Conservation (phyloP, 2,113 vertebrate genomes). For the Sinosuthora webbiana region DNA sequence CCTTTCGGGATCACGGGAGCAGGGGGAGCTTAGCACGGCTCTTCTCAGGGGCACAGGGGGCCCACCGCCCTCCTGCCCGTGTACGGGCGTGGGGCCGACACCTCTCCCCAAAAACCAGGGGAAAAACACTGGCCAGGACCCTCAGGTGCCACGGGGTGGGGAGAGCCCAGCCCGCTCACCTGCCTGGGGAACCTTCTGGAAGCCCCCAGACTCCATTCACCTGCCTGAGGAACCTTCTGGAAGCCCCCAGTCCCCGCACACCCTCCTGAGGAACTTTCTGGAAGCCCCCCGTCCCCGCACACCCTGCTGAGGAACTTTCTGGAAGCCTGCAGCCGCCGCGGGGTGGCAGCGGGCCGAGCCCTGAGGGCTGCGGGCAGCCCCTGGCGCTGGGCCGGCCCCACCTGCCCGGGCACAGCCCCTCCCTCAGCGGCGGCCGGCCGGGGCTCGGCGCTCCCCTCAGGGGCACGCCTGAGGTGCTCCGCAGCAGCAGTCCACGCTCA, state of each 20-base stretch:
- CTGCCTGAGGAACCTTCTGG: neutral
- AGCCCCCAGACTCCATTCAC: rapidly evolving
- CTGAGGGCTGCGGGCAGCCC: neutral
- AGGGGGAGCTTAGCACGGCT: rapidly evolving
- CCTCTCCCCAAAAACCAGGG: neutral
- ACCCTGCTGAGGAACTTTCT: rapidly evolving
- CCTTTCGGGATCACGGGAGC: too few relatives aligned
- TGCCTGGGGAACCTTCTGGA: neutral
- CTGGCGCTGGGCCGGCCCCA: rapidly evolving
- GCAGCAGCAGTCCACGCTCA: rapidly evolving
- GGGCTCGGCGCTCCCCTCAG: rapidly evolving
- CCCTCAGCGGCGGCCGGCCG: rapidly evolving
- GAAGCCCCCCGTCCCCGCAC: rapidly evolving
- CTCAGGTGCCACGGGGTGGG: rapidly evolving
- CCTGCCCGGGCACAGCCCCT: neutral
- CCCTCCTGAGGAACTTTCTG: neutral
- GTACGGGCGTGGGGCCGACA: rapidly evolving
- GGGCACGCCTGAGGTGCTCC: too few relatives aligned
- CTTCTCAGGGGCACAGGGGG: too few relatives aligned
- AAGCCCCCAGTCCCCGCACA: rapidly evolving
- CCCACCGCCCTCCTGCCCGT: rapidly evolving
- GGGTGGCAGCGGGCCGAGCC: too few relatives aligned
- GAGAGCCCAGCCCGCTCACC: rapidly evolving
- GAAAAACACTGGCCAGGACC: neutral
- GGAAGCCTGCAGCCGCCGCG: too few relatives aligned